A percentile compares a stretch with the other conserved stretches of the same genome.
These are phyloP conservation scores for Aspidoscelis tigris DNA, from an alignment of 2,113 vertebrate species.

Conservation along the genomic window DNA sequence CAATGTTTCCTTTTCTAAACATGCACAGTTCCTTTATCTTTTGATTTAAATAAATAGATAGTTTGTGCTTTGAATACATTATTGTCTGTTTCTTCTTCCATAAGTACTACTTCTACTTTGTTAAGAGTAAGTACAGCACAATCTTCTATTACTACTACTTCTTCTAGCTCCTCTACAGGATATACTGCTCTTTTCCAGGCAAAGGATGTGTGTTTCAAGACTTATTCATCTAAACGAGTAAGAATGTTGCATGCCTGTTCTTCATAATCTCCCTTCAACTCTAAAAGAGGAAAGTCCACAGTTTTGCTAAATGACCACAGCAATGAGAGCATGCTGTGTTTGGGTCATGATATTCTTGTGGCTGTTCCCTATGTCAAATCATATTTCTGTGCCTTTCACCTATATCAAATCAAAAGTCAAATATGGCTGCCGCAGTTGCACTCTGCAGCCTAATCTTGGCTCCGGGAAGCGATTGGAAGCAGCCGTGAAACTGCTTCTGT, in stretches of 20 bases:
- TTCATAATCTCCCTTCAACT: constrained; percentile 92
- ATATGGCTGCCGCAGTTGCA: too few relatives aligned
- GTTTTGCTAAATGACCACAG: constrained; percentile 86
- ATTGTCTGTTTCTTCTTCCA: constrained; percentile 63
- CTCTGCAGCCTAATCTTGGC: too few relatives aligned
- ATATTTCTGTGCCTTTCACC: too few relatives aligned
- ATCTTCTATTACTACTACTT: constrained; percentile 88
- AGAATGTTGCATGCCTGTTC: constrained; percentile 92
- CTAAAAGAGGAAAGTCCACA: constrained; percentile 95
- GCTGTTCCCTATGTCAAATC: constrained; percentile 70
- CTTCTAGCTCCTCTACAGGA: constrained; percentile 91
- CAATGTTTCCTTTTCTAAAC: too few relatives aligned
- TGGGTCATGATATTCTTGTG: constrained; percentile 92
- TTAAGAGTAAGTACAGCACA: constrained; percentile 88
- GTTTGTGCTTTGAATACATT: too few relatives aligned
- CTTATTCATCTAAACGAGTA: constrained; percentile 92
- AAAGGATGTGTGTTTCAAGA: constrained; percentile 85
- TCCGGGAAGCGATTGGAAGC: too few relatives aligned
- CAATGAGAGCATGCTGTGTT: constrained; percentile 88
- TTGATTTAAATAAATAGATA: too few relatives aligned
- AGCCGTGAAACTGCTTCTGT: too few relatives aligned
- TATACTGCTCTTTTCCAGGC: constrained; percentile 87
- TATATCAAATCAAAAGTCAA: too few relatives aligned
- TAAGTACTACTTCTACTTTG: constrained; percentile 87
- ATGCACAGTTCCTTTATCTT: too few relatives aligned